phyloP scores from a whole-genome alignment of 2,113 vertebrate species.

The Zeus faber region DNA sequence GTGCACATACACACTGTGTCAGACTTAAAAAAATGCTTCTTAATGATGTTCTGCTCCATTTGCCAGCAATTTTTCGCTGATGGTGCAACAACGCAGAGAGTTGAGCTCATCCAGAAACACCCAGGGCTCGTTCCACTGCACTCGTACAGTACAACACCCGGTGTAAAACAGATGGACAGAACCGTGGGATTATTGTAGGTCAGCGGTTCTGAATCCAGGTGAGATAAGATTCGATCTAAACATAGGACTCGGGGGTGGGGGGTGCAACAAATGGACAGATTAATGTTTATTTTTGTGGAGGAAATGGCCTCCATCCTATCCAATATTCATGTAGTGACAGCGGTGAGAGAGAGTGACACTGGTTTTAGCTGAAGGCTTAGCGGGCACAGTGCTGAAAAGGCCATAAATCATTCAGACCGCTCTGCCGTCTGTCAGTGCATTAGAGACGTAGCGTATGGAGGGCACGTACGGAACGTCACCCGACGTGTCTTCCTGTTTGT shows the following conservation, averaged over 20 bases:
- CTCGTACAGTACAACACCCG: constrained; percentile 22
- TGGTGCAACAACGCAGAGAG: constrained; percentile 32
- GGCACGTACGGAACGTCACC: constrained; percentile 15
- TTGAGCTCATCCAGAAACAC: constrained; percentile 44
- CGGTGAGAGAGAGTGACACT: constrained; percentile 48
- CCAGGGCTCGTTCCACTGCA: constrained; percentile 27
- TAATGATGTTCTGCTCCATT: constrained; percentile 34
- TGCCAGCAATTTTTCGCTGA: constrained; percentile 38
- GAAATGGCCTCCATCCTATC: constrained; percentile 33
- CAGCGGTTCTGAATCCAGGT: too few relatives aligned
- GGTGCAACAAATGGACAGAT: constrained; percentile 3
- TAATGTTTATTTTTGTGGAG: constrained; percentile 35
- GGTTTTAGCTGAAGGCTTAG: constrained; percentile 55
- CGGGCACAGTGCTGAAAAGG: constrained; percentile 39
- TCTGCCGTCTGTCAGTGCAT: constrained; percentile 41
- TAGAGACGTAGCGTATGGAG: constrained; percentile 32
- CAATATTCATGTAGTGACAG: constrained; percentile 62
- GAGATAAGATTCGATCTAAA: too few relatives aligned
- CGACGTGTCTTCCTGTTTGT: background rate
- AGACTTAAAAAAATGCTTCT: constrained; percentile 10
- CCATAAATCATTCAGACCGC: constrained; percentile 64
- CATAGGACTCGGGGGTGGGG: too few relatives aligned
- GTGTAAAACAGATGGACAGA: too few relatives aligned
- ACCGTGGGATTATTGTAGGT: too few relatives aligned
- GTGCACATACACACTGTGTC: constrained; percentile 14